Base-by-base conservation (phyloP, 2,797 vertebrate species). In the Triplophysa yarkandensis region DNA sequence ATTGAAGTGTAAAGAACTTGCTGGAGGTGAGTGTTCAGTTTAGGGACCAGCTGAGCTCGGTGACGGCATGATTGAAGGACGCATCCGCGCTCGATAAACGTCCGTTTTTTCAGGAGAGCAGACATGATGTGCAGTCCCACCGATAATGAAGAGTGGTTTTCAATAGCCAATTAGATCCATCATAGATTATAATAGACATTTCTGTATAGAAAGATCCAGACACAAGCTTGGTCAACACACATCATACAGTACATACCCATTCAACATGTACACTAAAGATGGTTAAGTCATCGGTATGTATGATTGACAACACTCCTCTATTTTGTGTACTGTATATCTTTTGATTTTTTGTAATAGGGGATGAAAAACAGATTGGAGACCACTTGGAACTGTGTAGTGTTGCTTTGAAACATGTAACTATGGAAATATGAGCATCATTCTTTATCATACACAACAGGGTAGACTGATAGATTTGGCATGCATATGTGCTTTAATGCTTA, bases 91-190 rank as follows among this genome's bases (percentile, higher is more conserved):
- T 90, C 89, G 87, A 92, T 92, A 90, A 89, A 89, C 89, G 83
- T 86, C 83, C 88, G 81, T 84, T 87, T 83, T 80, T 78, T 83
- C 82, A 83, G 84, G 84, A 88, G 86, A 88, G 83, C 86, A 89
- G 89, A 89, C 89, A 85, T 87, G 87, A 91, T 90, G 86, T 88
- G 87, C 87, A 89, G 88, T 83, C 83, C 89, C 84, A 86, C 87
- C 86, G 87, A 89, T 92, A 90, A 92, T 92, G 88, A 90, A 90
- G 88, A 88, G 87, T 88, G 88, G 87, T 90, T 91, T 13, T 86
- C 86, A 86, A 75, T 80, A 83, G 88, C 88, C 90, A 91, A 90
- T 91, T 90, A 91, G 74, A 70, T 60, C 66, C 43, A 62, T 16
- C 21, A 50, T 54, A 39, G 61, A 72, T 62, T 44, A 48, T 55